Conservation (phyloP, 1,140 invertebrate genomes). For the Penaeus japonicus region DNA sequence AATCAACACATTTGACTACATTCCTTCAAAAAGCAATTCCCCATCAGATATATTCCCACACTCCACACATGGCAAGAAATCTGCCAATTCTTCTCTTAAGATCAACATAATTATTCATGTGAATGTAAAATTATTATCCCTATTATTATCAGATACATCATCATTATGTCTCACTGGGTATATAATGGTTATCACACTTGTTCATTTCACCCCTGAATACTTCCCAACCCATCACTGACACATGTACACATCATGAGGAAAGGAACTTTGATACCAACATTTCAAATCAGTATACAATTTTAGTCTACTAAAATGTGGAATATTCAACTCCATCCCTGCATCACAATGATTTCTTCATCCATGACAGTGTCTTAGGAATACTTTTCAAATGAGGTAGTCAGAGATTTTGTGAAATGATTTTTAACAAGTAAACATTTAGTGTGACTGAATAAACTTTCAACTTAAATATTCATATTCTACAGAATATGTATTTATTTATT, state of each 20-base stretch:
- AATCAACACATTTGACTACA: slow-evolving; percentile 18
- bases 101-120: too few relatives aligned
- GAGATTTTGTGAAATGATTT: slow-evolving; percentile 35
- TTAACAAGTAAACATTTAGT: slow-evolving; percentile 4
- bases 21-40: slow-evolving; percentile 42
- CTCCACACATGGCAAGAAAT: slow-evolving; percentile 20
- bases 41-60: slow-evolving; percentile 22
- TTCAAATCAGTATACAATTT: too few relatives aligned
- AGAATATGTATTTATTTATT: slow-evolving; percentile 15
- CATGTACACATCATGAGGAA: too few relatives aligned
- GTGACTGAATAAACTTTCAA: background rate
- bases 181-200: too few relatives aligned
- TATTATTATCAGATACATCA: too few relatives aligned
- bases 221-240: too few relatives aligned
- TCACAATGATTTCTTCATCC: slow-evolving; percentile 19
- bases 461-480: slow-evolving; percentile 14
- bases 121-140: too few relatives aligned
- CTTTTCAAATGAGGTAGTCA: slow-evolving; percentile 51
- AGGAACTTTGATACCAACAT: too few relatives aligned
- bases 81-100: background rate
- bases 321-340: background rate
- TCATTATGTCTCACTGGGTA: too few relatives aligned
- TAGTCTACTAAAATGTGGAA: background rate
- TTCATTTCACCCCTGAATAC: too few relatives aligned
- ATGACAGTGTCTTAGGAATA: slow-evolving; percentile 27